Base-by-base conservation (phyloP, 2,113 vertebrate species). In the Alligator mississippiensis region DNA sequence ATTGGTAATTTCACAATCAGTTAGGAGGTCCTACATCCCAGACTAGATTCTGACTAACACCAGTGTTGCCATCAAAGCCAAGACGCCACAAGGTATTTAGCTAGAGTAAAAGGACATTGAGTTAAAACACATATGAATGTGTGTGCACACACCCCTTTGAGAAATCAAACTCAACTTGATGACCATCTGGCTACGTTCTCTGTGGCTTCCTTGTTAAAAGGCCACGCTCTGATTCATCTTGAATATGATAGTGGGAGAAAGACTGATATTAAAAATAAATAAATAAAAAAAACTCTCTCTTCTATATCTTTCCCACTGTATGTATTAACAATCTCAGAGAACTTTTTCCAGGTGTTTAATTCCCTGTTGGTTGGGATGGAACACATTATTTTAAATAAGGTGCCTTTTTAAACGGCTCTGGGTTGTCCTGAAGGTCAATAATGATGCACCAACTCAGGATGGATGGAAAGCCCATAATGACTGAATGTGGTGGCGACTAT, bases 401-500 rank as follows among this genome's bases (percentile, higher is more conserved):
- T 80, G 89, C 84, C 89, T 76, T 81, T 92, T 77, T 90, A 64
- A 91, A 88, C 34, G 79, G 47, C 3, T 15, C 62, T 82, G 57
- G 91, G 68, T 86, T 27, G 54, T 92, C 80, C 74, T 16, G 80
- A 80, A 78, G 38, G 62, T 34, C 3, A 16, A 12, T 12, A n/a
- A 88, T 25, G 89, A 91, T 16, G 91, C 84, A 84, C 38, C 82
- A 54, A 2, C 59, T 25, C 68, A 38, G 88, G 80, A 60, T 94
- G 86, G 87, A 87, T 47, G 76, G 80, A 83, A 27, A 80, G 85
- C 30, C 70, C 13, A 1, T 0, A 1, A 55, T 92, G 93, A 96
- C 90, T 91, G 92, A 96, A 76, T 82, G 89, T 91, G 66, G 72
- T 28, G 87, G 87, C 72, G 64, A 15, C 87, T 77, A 89, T 47